Evolutionary conservation across 2,888 invertebrate genomes (phyloP), one percentile per base, ranked within the genome.

Genomic region (Thecocarcelia acutangulata): DNA sequence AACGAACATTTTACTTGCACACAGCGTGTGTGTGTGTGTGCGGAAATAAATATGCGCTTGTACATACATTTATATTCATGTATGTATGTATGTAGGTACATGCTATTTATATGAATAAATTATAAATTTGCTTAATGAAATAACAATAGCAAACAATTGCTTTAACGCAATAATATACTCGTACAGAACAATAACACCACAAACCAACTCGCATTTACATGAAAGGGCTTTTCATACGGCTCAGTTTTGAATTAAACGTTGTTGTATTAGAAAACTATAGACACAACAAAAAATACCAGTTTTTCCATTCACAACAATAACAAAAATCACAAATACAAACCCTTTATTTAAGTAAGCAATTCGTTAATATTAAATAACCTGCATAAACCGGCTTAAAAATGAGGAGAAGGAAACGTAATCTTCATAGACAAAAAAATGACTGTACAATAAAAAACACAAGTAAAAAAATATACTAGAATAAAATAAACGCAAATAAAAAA

Each of bases 301-400:
- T 70, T 66, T 28, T 48, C n/a, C 3, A 42, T 54, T 68, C 40
- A 73, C 54, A 73, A 28, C 28, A 50, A 68, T 72, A 44, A 17
- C 42, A 40, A 78, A 77, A 74, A 80, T 61, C 70, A 50, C 52
- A 58, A 28, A 72, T 50, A 78, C 61, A 78, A 61, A 82, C 78
- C 82, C 82, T 78, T 78, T 33, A 15, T 54, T n/a, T 44, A 12
- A 44, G 3, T 52, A 12, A 15, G n/a, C 40, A 37, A 42, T 50
- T 50, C 13, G 8, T 21, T 64, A n/a, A 21, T 69, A 69, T 50
- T 69, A 80, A 73, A 76, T 76, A 80, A 83, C 79, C 79, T 83
- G 83, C 83, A 83, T 83, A 83, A 80, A 76, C 75, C 58, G 76
- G 68, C 68, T 76, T 58, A 2, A 15, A 3, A 44, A 33, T 24